A percentile compares a stretch with the other conserved stretches of the same genome.
These are phyloP conservation scores for Psilanteris sp. DNA, from an alignment of 1,140 invertebrate genomes.

Conservation along the genomic window DNA sequence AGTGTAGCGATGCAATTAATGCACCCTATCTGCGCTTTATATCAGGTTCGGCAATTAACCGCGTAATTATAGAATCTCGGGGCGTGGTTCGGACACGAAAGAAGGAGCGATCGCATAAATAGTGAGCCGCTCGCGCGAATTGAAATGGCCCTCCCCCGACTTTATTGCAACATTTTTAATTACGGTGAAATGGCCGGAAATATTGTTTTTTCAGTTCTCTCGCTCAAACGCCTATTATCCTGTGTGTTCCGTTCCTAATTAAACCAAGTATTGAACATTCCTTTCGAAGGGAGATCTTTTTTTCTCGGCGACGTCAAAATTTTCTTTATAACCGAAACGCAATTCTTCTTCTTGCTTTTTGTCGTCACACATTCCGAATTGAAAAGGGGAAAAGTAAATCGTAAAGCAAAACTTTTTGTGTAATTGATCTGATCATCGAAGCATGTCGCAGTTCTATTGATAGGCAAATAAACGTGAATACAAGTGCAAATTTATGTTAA, in stretches of 20 bases:
- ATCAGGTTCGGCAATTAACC: slow-evolving; percentile 73
- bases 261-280: slow-evolving; percentile 65
- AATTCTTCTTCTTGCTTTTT: slow-evolving; percentile 31
- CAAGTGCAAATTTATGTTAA: slow-evolving; percentile 61
- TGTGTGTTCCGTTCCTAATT: slow-evolving; percentile 65
- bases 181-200: slow-evolving; percentile 72
- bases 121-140: slow-evolving; percentile 64
- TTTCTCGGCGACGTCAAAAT: slow-evolving; percentile 44
- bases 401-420: slow-evolving; percentile 27
- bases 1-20: slow-evolving; percentile 65
- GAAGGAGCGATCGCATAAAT: slow-evolving; percentile 63
- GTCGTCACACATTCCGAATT: slow-evolving; percentile 22
- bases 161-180: slow-evolving; percentile 75
- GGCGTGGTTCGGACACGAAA: slow-evolving; percentile 67
- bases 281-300: slow-evolving; percentile 45
- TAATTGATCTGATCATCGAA: slow-evolving; percentile 57
- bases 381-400: slow-evolving; percentile 17
- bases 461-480: slow-evolving; percentile 48
- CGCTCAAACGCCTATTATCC: slow-evolving; percentile 52
- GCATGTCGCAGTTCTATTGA: slow-evolving; percentile 45
- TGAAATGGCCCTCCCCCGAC: slow-evolving; percentile 67
- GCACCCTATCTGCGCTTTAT: slow-evolving; percentile 63
- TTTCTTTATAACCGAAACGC: slow-evolving; percentile 45
- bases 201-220: slow-evolving; percentile 65
- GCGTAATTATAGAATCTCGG: slow-evolving; percentile 73